Conservation (phyloP, 2,888 invertebrate genomes). For the Drosophila dives region DNA sequence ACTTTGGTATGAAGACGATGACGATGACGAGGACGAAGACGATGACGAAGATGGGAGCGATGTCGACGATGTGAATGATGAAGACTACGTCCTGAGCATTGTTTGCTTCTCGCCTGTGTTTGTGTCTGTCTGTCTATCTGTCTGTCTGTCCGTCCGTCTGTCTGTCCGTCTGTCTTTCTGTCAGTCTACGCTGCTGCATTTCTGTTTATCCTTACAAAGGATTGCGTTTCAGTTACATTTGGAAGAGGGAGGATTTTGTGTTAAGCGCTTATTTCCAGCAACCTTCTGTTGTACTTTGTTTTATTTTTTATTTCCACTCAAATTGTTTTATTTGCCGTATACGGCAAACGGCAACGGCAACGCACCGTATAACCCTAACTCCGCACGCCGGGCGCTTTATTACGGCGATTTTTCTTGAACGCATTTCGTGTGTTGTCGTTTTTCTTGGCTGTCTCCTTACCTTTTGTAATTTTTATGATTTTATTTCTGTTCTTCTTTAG, state of each 20-base stretch:
- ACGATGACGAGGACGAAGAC: conserved; percentile 37
- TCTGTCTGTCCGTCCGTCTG: conserved; percentile 14
- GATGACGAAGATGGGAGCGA: conserved; percentile 30
- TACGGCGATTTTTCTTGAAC: conserved; percentile 81
- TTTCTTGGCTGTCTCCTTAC: conserved; percentile 63
- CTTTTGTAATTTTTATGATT: conserved; percentile 81
- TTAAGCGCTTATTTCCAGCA: conserved; percentile 64
- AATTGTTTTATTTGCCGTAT: conserved; percentile 78
- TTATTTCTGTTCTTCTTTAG: conserved; percentile 55
- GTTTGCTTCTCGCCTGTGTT: conserved; percentile 41
- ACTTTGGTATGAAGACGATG: conserved; percentile 53
- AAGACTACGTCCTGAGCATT: conserved; percentile 35
- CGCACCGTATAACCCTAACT: conserved; percentile 23
- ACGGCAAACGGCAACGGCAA: conserved; percentile 14
- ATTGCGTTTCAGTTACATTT: conserved; percentile 75
- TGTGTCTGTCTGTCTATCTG: conserved; percentile 21
- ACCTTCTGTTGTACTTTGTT: conserved; percentile 54
- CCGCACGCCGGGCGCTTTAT: conserved; percentile 70
- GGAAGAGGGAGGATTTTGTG: conserved; percentile 38
- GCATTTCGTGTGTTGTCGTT: conserved; percentile 74
- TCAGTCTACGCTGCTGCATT: conserved; percentile 25
- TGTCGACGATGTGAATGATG: conserved; percentile 19
- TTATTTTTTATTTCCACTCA: conserved; percentile 80
- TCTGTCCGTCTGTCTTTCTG: conserved; percentile 22
- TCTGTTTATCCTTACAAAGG: conserved; percentile 67